Evolutionary conservation across 2,888 invertebrate genomes (phyloP).

Genomic region (Caradrina clavipalpis): DNA sequence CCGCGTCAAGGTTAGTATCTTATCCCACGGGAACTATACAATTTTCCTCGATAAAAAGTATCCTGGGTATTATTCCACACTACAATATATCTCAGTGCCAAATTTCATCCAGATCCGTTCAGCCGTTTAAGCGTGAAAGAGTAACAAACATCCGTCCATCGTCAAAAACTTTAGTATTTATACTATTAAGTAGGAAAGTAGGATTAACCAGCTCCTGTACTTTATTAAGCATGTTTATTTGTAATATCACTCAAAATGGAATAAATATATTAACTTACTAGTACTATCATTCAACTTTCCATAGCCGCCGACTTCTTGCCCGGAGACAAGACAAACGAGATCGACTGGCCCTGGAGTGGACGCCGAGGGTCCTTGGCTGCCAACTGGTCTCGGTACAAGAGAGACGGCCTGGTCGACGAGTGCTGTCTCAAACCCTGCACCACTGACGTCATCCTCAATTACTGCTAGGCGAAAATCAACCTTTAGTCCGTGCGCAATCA

Average conservation of each 20-base stretch:
- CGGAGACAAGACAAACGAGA: conserved; percentile 60
- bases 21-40: no score
- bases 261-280: background rate
- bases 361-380: conserved; percentile 67
- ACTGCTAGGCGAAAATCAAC: conserved; percentile 65
- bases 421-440: conserved; percentile 76
- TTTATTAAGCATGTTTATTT: background rate
- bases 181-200: no score
- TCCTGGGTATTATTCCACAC: no score
- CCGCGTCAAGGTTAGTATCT: no score
- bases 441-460: conserved; percentile 70
- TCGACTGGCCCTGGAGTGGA: conserved; percentile 71
- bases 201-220: background rate
- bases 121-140: no score
- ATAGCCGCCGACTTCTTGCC: conserved; percentile 49
- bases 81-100: no score
- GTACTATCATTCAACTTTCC: background rate
- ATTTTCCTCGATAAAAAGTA: no score
- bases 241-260: background rate
- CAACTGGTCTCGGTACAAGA: conserved; percentile 72
- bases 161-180: no score
- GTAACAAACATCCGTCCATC: no score
- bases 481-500: background rate
- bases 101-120: no score
- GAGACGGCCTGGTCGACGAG: conserved; percentile 73